Percentiles rank a stretch among this genome's conserved stretches.
Evolutionary conservation across 2,113 vertebrate species (phyloP).

Genomic region (Tiliqua scincoides): DNA sequence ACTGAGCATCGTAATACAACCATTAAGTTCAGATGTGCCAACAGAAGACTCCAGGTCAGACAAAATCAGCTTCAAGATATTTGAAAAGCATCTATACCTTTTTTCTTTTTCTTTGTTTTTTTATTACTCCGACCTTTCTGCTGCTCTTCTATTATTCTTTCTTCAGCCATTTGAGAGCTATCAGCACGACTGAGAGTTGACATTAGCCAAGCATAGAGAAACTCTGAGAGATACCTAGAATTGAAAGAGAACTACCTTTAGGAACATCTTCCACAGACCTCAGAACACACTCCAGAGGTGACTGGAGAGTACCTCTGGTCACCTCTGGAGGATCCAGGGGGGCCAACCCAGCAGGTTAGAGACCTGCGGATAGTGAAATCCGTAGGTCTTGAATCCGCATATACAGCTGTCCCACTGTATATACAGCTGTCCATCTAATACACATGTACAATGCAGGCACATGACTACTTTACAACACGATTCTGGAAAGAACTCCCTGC

Average conservation of each 20-base stretch:
- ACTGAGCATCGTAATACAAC: not conserved
- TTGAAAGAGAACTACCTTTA: rapidly evolving
- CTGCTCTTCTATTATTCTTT: constrained; percentile 95
- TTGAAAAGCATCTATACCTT: constrained; percentile 76
- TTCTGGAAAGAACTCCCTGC: not conserved
- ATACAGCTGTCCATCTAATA: not conserved
- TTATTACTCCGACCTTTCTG: constrained; percentile 97
- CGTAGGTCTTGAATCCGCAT: too few species aligned
- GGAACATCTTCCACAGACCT: not conserved
- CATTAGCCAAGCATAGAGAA: constrained; percentile 98
- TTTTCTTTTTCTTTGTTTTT: constrained; percentile 99
- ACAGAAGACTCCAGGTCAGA: not conserved
- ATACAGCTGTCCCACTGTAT: too few species aligned
- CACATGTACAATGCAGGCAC: not conserved
- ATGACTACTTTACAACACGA: not conserved
- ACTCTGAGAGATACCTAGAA: constrained; percentile 95
- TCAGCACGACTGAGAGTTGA: constrained; percentile 96
- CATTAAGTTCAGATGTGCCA: not conserved
- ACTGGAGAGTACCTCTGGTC: too few species aligned
- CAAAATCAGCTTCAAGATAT: not conserved
- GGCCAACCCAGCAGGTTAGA: too few species aligned
- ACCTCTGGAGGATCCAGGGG: too few species aligned
- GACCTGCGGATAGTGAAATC: too few species aligned
- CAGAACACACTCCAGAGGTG: too few species aligned
- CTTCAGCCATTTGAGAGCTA: constrained; percentile 97